A percentile compares a stretch with the other conserved stretches of the same genome.
phyloP scores from a whole-genome alignment of 92 coral and sea anemone genomes.

The Desmophyllum pertusum region DNA sequence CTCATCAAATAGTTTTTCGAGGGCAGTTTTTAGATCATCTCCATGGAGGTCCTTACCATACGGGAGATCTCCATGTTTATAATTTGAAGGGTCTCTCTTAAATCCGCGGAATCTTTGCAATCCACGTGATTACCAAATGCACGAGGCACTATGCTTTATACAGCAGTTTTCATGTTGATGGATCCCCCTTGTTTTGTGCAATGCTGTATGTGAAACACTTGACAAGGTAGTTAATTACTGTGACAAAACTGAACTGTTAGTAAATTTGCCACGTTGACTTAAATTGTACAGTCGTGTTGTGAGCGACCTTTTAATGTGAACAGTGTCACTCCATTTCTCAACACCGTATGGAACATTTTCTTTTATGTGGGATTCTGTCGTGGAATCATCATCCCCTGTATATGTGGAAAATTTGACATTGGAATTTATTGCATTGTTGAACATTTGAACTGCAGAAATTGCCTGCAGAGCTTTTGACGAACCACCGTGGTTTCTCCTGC shows the following conservation, averaged over 20 bases:
- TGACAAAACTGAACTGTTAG: slow-evolving; percentile 32
- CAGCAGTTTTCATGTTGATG: neutral
- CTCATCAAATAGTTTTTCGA: slow-evolving; percentile 23
- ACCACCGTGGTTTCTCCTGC: slow-evolving; percentile 51
- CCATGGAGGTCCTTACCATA: slow-evolving; percentile 68
- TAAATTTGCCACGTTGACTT: slow-evolving; percentile 21
- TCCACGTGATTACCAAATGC: slow-evolving; percentile 61
- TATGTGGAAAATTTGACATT: slow-evolving; percentile 38
- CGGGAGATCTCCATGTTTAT: slow-evolving; percentile 55
- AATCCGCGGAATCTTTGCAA: slow-evolving; percentile 50
- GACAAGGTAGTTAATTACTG: slow-evolving; percentile 21
- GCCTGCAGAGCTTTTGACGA: slow-evolving; percentile 78
- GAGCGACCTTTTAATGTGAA: slow-evolving; percentile 53
- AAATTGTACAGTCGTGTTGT: slow-evolving; percentile 52
- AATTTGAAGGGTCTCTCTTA: slow-evolving; percentile 18
- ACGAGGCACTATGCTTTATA: slow-evolving; percentile 39
- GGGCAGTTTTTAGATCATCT: slow-evolving; percentile 24
- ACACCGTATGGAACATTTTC: slow-evolving; percentile 44
- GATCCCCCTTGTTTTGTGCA: neutral
- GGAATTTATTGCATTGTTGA: too few species aligned
- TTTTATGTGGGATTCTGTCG: slow-evolving; percentile 37
- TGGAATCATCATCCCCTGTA: slow-evolving; percentile 62
- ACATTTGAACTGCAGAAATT: too few species aligned
- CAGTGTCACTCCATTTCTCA: slow-evolving; percentile 54
- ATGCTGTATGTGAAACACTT: slow-evolving; percentile 36